Evolutionary conservation across 2,113 vertebrate genomes (phyloP).

Genomic region (Promerops cafer): DNA sequence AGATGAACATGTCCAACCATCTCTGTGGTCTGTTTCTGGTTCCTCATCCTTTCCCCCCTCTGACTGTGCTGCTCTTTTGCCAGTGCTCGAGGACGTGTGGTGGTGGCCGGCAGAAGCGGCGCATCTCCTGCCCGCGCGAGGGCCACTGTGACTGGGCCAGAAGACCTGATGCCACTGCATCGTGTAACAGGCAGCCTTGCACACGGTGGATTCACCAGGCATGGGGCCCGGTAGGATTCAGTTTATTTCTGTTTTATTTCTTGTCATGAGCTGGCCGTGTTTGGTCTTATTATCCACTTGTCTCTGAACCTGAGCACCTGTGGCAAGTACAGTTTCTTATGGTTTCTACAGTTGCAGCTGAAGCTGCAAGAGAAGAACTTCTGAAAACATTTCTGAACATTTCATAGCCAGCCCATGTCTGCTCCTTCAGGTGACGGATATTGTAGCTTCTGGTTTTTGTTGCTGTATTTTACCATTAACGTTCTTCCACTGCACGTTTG

Average conservation of each 20-base stretch:
- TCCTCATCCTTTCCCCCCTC: not conserved
- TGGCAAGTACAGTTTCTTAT: not conserved
- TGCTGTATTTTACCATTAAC: not conserved
- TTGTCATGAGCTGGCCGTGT: not conserved
- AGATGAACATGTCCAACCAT: not conserved
- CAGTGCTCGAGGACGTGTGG: slow-evolving; percentile 71
- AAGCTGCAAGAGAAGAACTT: not conserved
- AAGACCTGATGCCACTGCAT: not conserved
- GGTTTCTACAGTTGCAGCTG: too few species aligned
- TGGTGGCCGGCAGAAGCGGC: slow-evolving; percentile 41
- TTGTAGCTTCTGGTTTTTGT: not conserved
- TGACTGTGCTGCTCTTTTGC: not conserved
- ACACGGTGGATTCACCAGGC: slow-evolving; percentile 52
- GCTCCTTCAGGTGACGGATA: not conserved
- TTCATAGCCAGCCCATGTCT: not conserved
- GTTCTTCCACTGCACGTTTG: not conserved
- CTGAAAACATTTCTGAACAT: not conserved
- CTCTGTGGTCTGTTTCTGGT: not conserved
- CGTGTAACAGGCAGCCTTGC: slow-evolving; percentile 58
- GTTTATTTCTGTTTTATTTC: not conserved
- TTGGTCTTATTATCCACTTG: not conserved
- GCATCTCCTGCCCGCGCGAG: slow-evolving; percentile 8
- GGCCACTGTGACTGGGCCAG: slow-evolving; percentile 56
- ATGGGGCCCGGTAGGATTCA: slow-evolving; percentile 58
- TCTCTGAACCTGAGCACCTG: not conserved